Evolutionary conservation across 1,140 invertebrate genomes (phyloP), one percentile per base, ranked within the genome.

Genomic region (Archegozetes longisetosus): DNA sequence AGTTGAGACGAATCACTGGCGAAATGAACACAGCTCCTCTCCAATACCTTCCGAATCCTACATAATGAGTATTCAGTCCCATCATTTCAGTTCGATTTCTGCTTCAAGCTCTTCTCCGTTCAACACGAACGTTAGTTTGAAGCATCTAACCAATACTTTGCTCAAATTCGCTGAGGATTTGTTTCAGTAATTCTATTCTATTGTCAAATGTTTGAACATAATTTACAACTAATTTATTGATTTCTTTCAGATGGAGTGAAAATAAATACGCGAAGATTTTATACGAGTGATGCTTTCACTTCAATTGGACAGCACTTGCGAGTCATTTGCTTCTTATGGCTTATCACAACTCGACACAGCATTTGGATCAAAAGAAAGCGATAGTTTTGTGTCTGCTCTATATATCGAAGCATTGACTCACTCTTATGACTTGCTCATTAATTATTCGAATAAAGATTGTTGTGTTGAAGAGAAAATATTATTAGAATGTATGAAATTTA

Each of bases 1-100:
- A 24, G 81, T 82, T 0, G 86, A 90, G 68, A 86, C 81, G 66
- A 86, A 85, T 62, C 78, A 88, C 6, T 73, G 83, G 60, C 40
- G 55, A 24, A 57, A 48, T 20, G 55, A 57, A 48, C 47, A 28
- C 20, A 57, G 17, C 20, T 57, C 55, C 12, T 47, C 55, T 17
- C 12, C 29, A 20, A 73, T 64, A 65, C 72, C 40, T 64, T 72
- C 46, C 66, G 69, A 63, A 69, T 66, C 64, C 65, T 72, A 50
- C 68, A 73, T 66, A 60, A 70, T 64, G 62, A 77, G 77, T 26
- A 69, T 77, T 32, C 66, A 76, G 26, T 68, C 68, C 57, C 66
- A 66, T 0, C 69, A 72, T 60, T 72, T 80, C 13, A 74, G 74
- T 22, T 76, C 76, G 12, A 64, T 83, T 3, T 78, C 80, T 25